phyloP scores from a whole-genome alignment of 1,140 invertebrate species.

The Meteorus sp. region DNA sequence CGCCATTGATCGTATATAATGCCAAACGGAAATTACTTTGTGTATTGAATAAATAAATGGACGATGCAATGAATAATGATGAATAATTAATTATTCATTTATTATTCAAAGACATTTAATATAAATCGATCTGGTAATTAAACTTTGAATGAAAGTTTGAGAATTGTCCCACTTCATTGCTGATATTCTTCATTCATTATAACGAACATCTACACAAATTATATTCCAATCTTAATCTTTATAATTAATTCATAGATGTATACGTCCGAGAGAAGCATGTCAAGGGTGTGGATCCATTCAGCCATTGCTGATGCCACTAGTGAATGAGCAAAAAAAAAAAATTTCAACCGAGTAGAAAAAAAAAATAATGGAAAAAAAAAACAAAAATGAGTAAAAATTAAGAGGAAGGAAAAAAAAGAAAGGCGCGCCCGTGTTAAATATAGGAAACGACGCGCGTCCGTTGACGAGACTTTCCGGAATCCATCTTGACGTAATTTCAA shows the following conservation, averaged over 20 bases:
- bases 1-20: constrained; percentile 6
- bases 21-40: constrained; percentile 25
- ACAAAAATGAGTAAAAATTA: neutral
- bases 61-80: neutral
- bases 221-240: too few relatives aligned
- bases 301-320: neutral
- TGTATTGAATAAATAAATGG: constrained; percentile 19
- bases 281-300: too few relatives aligned
- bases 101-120: too few relatives aligned
- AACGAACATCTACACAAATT: too few relatives aligned
- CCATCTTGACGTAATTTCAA: constrained; percentile 41
- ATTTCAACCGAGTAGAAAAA: neutral
- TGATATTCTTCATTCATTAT: too few relatives aligned
- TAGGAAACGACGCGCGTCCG: constrained; percentile 3
- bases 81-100: too few relatives aligned
- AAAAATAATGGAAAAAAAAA: constrained; percentile 7
- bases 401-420: neutral
- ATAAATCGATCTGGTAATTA: too few relatives aligned
- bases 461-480: constrained; percentile 9
- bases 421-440: neutral
- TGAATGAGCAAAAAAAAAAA: neutral
- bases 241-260: too few relatives aligned
- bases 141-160: too few relatives aligned
- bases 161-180: too few relatives aligned
- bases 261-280: too few relatives aligned